A percentile compares a stretch with the other conserved stretches of the same genome.
Evolutionary conservation across 2,888 invertebrate species (phyloP).

Genomic region (Caenorhabditis sp.): DNA sequence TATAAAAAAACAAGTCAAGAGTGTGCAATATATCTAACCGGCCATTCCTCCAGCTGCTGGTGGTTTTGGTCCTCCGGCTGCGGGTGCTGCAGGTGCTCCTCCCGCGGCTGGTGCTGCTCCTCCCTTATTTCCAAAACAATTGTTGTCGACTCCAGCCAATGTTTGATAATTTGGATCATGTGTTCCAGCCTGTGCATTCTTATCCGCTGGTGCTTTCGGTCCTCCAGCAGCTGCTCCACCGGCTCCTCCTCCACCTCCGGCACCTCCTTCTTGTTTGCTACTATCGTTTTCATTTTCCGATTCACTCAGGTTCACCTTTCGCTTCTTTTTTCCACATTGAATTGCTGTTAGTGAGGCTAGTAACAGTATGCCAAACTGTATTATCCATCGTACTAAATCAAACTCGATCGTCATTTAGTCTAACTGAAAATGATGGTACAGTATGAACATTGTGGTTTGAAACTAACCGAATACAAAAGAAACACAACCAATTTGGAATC

Average conservation of each 20-base stretch:
- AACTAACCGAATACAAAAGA: too few relatives aligned
- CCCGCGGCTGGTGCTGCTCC: slow-evolving; percentile 7
- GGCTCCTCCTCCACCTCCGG: not conserved
- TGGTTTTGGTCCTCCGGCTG: slow-evolving; percentile 15
- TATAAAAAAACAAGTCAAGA: too few relatives aligned
- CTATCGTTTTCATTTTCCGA: not conserved
- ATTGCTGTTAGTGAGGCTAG: not conserved
- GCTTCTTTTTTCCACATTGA: not conserved
- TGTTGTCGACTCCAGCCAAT: slow-evolving; percentile 18
- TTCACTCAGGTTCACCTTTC: not conserved
- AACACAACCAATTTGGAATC: too few relatives aligned
- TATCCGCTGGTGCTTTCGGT: slow-evolving; percentile 10
- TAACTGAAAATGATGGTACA: not conserved
- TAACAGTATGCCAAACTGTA: not conserved
- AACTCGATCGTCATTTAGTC: not conserved
- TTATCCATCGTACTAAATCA: not conserved
- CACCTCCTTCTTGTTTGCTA: not conserved
- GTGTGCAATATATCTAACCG: not conserved
- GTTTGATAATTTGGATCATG: slow-evolving; percentile 35
- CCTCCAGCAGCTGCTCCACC: slow-evolving; percentile 1
- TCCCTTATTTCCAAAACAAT: slow-evolving; percentile 11
- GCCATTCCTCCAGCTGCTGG: slow-evolving; percentile 7
- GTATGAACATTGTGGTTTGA: too few relatives aligned
- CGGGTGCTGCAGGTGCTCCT: slow-evolving; percentile 9
- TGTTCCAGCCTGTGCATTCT: slow-evolving; percentile 13